Evolutionary conservation across 2,113 vertebrate genomes (phyloP).

Genomic region (Erythrocercus mccallii): DNA sequence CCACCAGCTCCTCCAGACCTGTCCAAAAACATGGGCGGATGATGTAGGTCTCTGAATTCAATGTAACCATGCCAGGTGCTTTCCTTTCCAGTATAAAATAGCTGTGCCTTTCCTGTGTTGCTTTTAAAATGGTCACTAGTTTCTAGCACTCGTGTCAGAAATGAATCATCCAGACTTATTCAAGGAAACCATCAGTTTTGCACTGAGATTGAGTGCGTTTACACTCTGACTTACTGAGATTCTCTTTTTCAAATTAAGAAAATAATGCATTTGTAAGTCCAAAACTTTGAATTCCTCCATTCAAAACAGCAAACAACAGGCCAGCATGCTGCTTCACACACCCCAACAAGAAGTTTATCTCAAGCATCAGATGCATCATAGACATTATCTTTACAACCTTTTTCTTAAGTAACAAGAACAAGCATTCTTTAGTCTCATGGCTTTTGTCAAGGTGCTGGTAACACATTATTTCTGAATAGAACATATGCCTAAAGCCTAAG

Average conservation of each 20-base stretch:
- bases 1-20: neutral
- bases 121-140: neutral
- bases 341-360: neutral
- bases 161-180: neutral
- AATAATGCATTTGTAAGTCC: neutral
- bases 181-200: neutral
- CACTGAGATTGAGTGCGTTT: accelerated
- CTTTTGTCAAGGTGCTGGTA: neutral
- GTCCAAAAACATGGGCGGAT: neutral
- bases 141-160: neutral
- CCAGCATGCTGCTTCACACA: neutral
- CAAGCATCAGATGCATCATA: neutral
- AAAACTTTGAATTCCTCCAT: neutral
- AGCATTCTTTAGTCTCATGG: constrained; percentile 1
- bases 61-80: neutral
- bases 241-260: neutral
- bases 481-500: neutral
- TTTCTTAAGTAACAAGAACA: neutral
- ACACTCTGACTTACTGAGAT: neutral
- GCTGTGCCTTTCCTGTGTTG: neutral
- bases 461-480: neutral
- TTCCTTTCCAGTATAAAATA: neutral
- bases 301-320: neutral
- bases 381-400: neutral
- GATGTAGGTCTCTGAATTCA: neutral